These are phyloP conservation scores for Choristoneura rosaceana DNA, from an alignment of 2,888 invertebrate species.

Conservation along the genomic window DNA sequence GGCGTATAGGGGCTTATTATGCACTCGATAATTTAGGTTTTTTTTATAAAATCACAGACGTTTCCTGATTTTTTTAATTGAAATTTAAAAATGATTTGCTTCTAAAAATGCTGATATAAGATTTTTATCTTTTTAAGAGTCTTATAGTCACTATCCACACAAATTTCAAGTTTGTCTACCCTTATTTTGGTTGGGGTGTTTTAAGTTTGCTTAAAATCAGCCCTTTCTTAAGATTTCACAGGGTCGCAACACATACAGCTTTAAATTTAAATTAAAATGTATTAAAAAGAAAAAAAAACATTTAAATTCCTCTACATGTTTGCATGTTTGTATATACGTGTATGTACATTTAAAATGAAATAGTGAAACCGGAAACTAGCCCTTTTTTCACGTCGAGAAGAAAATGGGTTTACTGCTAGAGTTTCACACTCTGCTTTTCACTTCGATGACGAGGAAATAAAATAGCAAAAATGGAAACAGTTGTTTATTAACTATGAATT, in stretches of 20 bases:
- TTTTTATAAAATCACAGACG: slow-evolving; percentile 53
- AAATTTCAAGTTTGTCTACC: slow-evolving; percentile 21
- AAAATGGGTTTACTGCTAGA: background rate
- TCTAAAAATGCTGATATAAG: no score
- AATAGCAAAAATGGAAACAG: no score
- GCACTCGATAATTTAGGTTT: slow-evolving; percentile 68
- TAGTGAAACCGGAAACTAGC: no score
- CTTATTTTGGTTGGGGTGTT: slow-evolving; percentile 7
- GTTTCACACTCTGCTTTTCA: no score
- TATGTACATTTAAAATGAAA: no score
- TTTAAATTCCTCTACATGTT: no score
- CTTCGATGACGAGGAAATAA: no score
- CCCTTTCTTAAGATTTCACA: slow-evolving; percentile 10
- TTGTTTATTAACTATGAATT: no score
- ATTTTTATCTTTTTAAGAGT: background rate
- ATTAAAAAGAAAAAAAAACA: no score
- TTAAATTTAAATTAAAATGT: background rate
- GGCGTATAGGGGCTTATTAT: slow-evolving; percentile 83
- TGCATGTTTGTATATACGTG: no score
- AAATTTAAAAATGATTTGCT: background rate
- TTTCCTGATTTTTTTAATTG: slow-evolving; percentile 46
- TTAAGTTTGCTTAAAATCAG: slow-evolving; percentile 29
- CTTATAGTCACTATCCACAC: background rate
- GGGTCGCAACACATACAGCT: background rate
- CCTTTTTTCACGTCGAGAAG: no score